Evolutionary conservation across 2,797 vertebrate species (phyloP), one percentile per base, ranked within the genome.

Genomic region (Phataginus tetradactyla): DNA sequence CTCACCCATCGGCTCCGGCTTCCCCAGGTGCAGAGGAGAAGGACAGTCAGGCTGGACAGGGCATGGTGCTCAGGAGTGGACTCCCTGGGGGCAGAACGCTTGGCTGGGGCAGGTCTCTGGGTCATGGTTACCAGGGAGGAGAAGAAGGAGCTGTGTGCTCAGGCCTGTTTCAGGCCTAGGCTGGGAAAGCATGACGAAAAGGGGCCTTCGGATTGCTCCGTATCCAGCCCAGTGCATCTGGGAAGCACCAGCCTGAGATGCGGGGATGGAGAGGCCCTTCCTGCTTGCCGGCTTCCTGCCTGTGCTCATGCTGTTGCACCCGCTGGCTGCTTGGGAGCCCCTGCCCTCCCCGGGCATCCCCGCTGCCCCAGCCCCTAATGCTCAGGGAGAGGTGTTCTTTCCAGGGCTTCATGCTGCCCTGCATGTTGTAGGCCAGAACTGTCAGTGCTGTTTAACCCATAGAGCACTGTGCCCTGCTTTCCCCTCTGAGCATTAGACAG

Each of bases 1-100:
- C 37, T 23, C 17, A 6, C 45, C 32, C 1, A 5, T 9, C 27
- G 0, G 0, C 2, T 4, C 4, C 49, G 18, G 53, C 49, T 55
- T 27, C 59, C 64, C 64, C 7, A 63, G 57, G 21, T 0, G 4
- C 0, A 1, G 55, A 21, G 29, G 20, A 25, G 69, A 42, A 57
- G 34, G 39, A n/a, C 69, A 3, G 4, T 32, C 23, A 4, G 18
- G 59, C 23, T 25, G 59, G 5, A 7, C 45, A 34, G 69, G 42
- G 23, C 15, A 13, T 39, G 64, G 20, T 2, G 39, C 8, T 39
- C 18, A 29, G 32, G 37, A 39, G 21, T 29, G 1, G 1, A 53
- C 37, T 59, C 39, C 17, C 23, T 53, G 7, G 32, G 32, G 32
- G 32, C 32, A 34, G 74, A 55, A 27, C 11, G 32, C 51, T 7